These are phyloP conservation scores for Melanchra persicariae DNA, from an alignment of 2,888 invertebrate species.

Conservation along the genomic window DNA sequence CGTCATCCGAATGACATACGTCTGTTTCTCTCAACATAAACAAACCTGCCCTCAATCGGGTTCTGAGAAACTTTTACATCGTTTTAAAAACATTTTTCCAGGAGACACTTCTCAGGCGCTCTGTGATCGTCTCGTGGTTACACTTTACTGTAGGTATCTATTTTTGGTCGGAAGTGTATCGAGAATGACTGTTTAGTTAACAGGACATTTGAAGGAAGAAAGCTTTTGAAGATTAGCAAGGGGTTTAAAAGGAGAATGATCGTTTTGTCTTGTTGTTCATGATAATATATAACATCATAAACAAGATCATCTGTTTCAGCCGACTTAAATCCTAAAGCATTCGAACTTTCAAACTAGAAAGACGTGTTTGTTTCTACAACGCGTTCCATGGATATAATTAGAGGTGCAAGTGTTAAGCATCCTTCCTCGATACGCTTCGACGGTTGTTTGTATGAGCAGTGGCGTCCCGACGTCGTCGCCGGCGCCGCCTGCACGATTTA, in stretches of 20 bases:
- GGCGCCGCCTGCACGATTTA: slow-evolving; percentile 89
- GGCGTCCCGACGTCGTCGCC: slow-evolving; percentile 86
- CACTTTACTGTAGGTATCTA: slow-evolving; percentile 72
- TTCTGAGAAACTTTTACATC: slow-evolving; percentile 88
- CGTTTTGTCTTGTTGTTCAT: slow-evolving; percentile 22
- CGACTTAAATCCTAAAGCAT: slow-evolving; percentile 56
- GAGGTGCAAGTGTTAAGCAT: slow-evolving; percentile 88
- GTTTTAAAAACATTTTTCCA: slow-evolving; percentile 82
- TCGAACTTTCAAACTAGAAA: slow-evolving; percentile 68
- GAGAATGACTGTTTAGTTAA: slow-evolving; percentile 44
- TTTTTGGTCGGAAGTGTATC: slow-evolving; percentile 65
- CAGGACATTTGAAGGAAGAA: slow-evolving; percentile 37
- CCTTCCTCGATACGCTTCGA: slow-evolving; percentile 88
- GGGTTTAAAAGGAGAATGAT: slow-evolving; percentile 13
- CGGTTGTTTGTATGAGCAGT: slow-evolving; percentile 83
- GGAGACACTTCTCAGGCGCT: slow-evolving; percentile 81
- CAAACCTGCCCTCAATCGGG: slow-evolving; percentile 85
- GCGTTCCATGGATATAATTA: slow-evolving; percentile 87
- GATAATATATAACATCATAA: slow-evolving; percentile 57
- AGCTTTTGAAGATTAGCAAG: slow-evolving; percentile 3
- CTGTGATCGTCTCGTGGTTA: slow-evolving; percentile 64
- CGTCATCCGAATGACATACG: slow-evolving; percentile 83
- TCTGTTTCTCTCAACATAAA: slow-evolving; percentile 82
- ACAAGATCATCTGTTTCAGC: slow-evolving; percentile 58
- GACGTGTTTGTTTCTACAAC: slow-evolving; percentile 83